Conservation (phyloP, 2,797 vertebrate species). For the Eulemur coronatus region DNA sequence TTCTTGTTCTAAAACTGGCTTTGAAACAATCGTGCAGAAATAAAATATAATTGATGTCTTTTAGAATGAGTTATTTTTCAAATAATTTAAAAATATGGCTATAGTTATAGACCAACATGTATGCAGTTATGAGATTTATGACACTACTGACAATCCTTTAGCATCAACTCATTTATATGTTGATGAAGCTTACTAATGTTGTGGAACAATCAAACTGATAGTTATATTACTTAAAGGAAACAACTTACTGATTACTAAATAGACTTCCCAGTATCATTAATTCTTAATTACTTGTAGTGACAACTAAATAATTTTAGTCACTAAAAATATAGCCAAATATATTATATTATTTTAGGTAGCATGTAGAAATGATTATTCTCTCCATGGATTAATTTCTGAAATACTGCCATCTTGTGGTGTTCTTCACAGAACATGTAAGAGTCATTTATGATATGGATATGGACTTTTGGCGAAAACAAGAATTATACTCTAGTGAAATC, state of each 20-base stretch:
- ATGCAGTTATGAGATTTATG: slow-evolving; percentile 59
- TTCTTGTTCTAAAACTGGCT: slow-evolving; percentile 32
- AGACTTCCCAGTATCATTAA: slow-evolving; percentile 42
- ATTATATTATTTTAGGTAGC: not conserved
- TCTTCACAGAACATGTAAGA: not conserved
- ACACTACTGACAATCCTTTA: slow-evolving; percentile 35
- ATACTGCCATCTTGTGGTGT: slow-evolving; percentile 78
- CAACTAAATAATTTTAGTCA: slow-evolving; percentile 45
- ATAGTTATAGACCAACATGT: slow-evolving; percentile 7
- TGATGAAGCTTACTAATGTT: slow-evolving; percentile 58
- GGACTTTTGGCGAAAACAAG: not conserved
- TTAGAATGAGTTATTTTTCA: not conserved
- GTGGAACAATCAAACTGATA: slow-evolving; percentile 60
- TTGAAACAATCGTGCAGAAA: slow-evolving; percentile 6
- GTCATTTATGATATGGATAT: not conserved
- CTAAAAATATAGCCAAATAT: not conserved
- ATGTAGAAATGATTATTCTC: not conserved
- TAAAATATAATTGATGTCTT: slow-evolving; percentile 44
- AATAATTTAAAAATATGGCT: slow-evolving; percentile 33
- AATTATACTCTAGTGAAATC: not conserved
- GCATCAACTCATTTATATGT: slow-evolving; percentile 66
- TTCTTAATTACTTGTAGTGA: slow-evolving; percentile 62
- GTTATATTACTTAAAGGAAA: slow-evolving; percentile 66
- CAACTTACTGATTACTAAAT: slow-evolving; percentile 46
- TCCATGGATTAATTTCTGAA: slow-evolving; percentile 64